Base-by-base conservation (phyloP, 2,888 invertebrate genomes). In the Pammene aurita region DNA sequence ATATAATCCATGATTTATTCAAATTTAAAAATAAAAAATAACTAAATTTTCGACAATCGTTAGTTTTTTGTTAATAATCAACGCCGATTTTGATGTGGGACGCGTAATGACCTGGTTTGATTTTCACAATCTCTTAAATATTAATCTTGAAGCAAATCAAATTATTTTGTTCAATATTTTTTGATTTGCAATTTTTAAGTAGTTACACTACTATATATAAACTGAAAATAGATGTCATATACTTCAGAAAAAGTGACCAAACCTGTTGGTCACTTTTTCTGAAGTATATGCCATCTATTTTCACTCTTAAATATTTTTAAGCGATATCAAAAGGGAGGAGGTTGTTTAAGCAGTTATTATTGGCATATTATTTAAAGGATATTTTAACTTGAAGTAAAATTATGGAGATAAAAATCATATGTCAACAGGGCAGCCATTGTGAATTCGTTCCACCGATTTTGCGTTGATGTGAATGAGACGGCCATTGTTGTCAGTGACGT, bases 391-490 rank as follows among this genome's bases (percentile, higher is more conserved):
- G 18, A 44, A 18, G 69, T 38, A 58, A 58, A 60, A 82, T 61
- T 34, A 77, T 72, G 58, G 60, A 73, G 76, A 78, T 75, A 75
- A 73, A 57, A 71, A 78, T 75, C 74, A 63, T 71, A 63, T 74
- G 74, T 75, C 73, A 67, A 76, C 75, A 76, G 78, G 77, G 78
- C 78, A 79, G 67, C 81, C 75, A 81, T 85, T 83, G 82, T 80
- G 74, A 67, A 87, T 85, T 86, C 74, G 84, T 83, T 81, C 77
- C 78, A 81, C 73, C 75, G 76, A 79, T 81, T 78, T 79, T 76
- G 71, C 61, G 66, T 71, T 50, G 58, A 73, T 73, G 75, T 74
- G 74, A 76, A 75, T 63, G 56, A 66, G 46, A 57, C 57, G 46
- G 57, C 54, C 48, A 67, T 71, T 69, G 68, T 71, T 64, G 65